phyloP scores from a whole-genome alignment of 2,888 invertebrate genomes.

The Ypsolopha sequella region DNA sequence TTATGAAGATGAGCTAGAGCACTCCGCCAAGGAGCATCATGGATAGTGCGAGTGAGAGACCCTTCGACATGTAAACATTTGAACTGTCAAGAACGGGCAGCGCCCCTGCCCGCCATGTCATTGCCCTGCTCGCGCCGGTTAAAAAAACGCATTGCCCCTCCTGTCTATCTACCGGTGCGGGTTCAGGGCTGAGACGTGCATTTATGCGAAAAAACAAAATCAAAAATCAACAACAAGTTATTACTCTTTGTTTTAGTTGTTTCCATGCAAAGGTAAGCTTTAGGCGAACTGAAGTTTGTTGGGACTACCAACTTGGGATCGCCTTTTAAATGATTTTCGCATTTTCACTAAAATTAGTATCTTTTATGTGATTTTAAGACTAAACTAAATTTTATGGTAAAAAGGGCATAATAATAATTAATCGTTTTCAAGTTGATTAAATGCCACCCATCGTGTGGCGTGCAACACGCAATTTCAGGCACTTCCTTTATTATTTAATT shows the following conservation, averaged over 20 bases:
- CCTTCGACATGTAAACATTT: conserved; percentile 64
- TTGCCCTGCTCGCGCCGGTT: conserved; percentile 62
- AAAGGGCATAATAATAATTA: conserved; percentile 6
- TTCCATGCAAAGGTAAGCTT: background rate
- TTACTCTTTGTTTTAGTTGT: background rate
- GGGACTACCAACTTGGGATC: background rate
- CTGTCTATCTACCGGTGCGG: conserved; percentile 43
- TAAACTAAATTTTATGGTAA: background rate
- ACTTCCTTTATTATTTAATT: conserved; percentile 54
- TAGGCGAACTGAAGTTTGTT: background rate
- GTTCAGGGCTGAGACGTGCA: conserved; percentile 30
- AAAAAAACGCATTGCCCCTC: conserved; percentile 64
- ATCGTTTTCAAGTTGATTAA: background rate
- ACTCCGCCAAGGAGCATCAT: conserved; percentile 14
- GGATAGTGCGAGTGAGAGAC: conserved; percentile 32
- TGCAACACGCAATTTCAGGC: conserved; percentile 38
- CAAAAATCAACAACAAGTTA: background rate
- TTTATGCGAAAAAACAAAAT: conserved; percentile 22
- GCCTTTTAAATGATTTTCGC: no score
- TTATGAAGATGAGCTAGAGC: conserved; percentile 8
- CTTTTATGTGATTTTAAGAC: background rate
- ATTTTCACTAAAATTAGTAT: no score
- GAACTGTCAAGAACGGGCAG: conserved; percentile 70
- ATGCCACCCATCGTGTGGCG: conserved; percentile 41
- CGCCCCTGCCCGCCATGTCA: conserved; percentile 58